Evolutionary conservation across 2,113 vertebrate species (phyloP).

Genomic region (Puffinus mauretanicus): DNA sequence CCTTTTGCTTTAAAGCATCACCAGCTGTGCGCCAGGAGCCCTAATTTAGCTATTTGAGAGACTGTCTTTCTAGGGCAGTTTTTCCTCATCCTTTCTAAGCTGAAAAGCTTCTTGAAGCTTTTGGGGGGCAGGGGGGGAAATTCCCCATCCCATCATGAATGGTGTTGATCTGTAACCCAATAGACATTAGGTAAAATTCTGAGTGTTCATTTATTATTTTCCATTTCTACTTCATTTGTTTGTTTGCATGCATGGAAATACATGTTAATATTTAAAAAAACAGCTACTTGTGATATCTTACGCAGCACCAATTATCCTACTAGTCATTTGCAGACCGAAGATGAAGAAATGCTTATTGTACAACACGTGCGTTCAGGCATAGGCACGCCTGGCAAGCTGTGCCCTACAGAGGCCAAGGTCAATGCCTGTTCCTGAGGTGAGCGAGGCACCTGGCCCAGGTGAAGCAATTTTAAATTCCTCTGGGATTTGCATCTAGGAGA

Average conservation of each 20-base stretch:
- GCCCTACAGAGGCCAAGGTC: not conserved
- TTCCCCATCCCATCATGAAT: not conserved
- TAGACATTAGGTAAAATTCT: not conserved
- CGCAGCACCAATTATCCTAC: not conserved
- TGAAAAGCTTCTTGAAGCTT: not conserved
- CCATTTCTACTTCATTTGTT: not conserved
- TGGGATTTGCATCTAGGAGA: not conserved
- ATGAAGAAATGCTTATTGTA: not conserved
- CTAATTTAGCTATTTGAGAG: not conserved
- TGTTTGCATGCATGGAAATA: not conserved
- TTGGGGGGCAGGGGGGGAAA: accelerated
- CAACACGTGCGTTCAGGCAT: accelerated
- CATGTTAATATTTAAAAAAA: not conserved
- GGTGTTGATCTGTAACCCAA: not conserved
- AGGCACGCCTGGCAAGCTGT: not conserved
- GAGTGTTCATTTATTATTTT: not conserved
- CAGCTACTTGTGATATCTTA: not conserved
- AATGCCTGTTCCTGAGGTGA: not conserved
- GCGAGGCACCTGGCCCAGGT: not conserved
- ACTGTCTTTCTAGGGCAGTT: not conserved
- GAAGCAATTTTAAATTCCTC: not conserved
- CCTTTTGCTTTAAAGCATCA: not conserved
- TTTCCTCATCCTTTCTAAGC: not conserved
- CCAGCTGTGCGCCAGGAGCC: not conserved
- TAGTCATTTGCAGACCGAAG: not conserved